Base-by-base conservation (phyloP, 2,888 invertebrate species). In the Drosophila glabriapex region DNA sequence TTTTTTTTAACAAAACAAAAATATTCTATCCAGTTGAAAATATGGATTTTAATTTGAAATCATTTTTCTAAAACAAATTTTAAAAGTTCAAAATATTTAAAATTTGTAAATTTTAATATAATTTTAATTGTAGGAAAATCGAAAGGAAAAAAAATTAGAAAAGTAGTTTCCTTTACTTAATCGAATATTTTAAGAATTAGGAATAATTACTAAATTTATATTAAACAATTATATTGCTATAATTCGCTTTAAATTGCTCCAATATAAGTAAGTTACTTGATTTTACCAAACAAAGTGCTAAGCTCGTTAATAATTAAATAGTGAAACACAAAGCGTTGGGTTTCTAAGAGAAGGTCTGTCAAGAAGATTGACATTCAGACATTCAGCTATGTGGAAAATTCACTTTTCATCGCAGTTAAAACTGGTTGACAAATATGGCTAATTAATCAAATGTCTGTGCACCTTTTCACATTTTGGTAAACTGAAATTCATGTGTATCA, bases 391-490 rank as follows among this genome's bases (percentile, higher is more conserved):
- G n/a, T 60, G 49, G 25, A 37, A 66, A 72, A 68, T 28, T 63
- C 46, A 49, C 37, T 63, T 66, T 49, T 49, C 50, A 49, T 50
- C 39, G 43, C 46, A 41, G 33, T 35, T 50, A 12, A 39, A 49
- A 46, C 41, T 33, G 35, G 49, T 56, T 66, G 65, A 79, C 56
- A 80, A 76, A 78, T 67, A 50, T 39, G 33, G 49, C 28, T 50
- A 79, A 80, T 80, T 80, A 69, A 78, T 78, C 76, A 76, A 58
- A 14, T 37, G 49, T 39, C 54, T 50, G 60, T 62, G 52, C 52
- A 33, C 33, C 31, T 31, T 39, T 63, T 53, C n/a, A 9, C 14
- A 25, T 64, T 25, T 22, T 25, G 1, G n/a, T 4, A 76, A 76
- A 76, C 68, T 66, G 63, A 78, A 66, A 72, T 53, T 63, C 65